Evolutionary conservation across 1,140 invertebrate species (phyloP).

Genomic region (Mamestra configurata): DNA sequence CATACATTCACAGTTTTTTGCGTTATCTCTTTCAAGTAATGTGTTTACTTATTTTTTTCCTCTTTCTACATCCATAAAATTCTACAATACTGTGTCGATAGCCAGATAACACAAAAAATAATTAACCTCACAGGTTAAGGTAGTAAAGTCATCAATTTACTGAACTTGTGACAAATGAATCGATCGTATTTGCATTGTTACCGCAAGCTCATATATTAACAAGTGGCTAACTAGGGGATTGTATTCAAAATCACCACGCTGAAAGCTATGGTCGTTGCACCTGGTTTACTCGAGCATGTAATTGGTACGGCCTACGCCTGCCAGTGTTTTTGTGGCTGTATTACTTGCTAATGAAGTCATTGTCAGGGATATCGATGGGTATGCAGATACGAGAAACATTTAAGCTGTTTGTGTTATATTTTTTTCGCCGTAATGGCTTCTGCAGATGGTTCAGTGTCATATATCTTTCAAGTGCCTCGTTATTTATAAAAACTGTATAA

Average conservation of each 20-base stretch:
- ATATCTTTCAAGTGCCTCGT: background rate
- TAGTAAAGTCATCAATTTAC: conserved; percentile 50
- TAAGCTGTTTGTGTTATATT: background rate
- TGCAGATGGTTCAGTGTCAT: background rate
- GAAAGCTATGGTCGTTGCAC: conserved; percentile 64
- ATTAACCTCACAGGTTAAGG: conserved; percentile 12
- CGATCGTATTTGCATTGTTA: conserved; percentile 51
- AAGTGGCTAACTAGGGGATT: conserved; percentile 60
- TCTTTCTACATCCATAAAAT: too few relatives aligned
- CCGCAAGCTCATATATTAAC: conserved; percentile 56
- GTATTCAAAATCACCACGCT: conserved; percentile 64
- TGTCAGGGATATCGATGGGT: conserved; percentile 29
- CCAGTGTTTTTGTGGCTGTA: conserved; percentile 27
- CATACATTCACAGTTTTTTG: background rate
- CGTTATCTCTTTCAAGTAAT: background rate
- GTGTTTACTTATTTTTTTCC: background rate
- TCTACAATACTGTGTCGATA: background rate
- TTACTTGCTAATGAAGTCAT: conserved; percentile 47
- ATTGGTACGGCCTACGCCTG: conserved; percentile 63
- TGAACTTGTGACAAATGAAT: conserved; percentile 47
- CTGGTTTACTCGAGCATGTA: conserved; percentile 70
- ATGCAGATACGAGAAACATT: background rate
- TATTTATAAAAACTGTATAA: background rate
- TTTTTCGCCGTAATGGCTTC: background rate
- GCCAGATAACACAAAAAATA: background rate